Evolutionary conservation across 1,140 invertebrate species (phyloP), one percentile per base, ranked within the genome.

Genomic region (Copidosoma floridanum): DNA sequence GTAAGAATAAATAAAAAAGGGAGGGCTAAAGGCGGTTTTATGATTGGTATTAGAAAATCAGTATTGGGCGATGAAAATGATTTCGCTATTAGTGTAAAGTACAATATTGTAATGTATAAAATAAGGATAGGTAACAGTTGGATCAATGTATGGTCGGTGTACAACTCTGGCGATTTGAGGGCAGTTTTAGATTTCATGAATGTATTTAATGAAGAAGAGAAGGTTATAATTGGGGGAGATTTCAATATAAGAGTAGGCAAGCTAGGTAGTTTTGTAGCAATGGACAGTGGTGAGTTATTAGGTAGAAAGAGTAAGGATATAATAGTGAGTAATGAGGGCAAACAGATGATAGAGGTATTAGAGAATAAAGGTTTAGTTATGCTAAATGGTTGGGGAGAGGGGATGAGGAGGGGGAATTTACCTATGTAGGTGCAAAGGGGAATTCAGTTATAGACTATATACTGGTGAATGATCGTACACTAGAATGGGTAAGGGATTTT

Each of bases 1-100:
- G 40, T 4, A 23, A 60, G n/a, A 47, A 47, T 46, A 44, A 56
- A 57, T 8, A 60, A 27, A 29, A 64, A n/a, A n/a, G n/a, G n/a
- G n/a, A n/a, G n/a, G n/a, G n/a, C n/a, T n/a, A n/a, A n/a, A n/a
- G n/a, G n/a, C 10, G 57, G 52, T 4, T 52, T 64, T 43, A 20
- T 43, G 18, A 55, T 55, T 27, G 53, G 53, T 12, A 29, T 44
- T 16, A 55, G 14, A 44, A 44, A 53, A 23, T 32, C n/a, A n/a
- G n/a, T n/a, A 53, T 1, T 24, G 21, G 35, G 5, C 14, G 6
- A 2, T 10, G 23, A 29, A 24, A 14, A 29, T n/a, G n/a, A n/a
- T n/a, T 12, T 21, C 12, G 5, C 5, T 24, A 21, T 12, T 4
- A 21, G 40, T 6, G 12, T 18, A 23, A 23, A 40, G 23, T 53